Conservation (phyloP, 1,140 invertebrate species). For the Cyrtorhinus lividipennis region DNA sequence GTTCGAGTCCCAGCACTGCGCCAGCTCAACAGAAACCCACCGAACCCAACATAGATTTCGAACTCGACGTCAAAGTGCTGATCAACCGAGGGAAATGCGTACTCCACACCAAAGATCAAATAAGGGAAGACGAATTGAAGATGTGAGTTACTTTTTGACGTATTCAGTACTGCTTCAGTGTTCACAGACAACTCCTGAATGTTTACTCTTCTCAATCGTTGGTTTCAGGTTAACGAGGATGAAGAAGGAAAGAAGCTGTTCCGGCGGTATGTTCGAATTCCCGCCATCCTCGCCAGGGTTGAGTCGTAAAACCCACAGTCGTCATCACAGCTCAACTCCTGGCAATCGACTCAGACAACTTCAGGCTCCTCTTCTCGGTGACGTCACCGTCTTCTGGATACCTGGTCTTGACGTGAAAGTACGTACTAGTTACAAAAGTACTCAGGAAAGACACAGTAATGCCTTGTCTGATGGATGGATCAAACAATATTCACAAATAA, state of each 20-base stretch:
- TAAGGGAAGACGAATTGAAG: conserved; percentile 52
- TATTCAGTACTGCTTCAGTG: background rate
- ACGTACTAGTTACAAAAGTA: background rate
- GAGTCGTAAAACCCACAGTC: conserved; percentile 33
- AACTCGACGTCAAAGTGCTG: conserved; percentile 89
- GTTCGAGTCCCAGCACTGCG: conserved; percentile 17
- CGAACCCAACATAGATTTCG: conserved; percentile 92
- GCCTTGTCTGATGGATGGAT: too few species aligned
- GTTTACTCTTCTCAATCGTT: background rate
- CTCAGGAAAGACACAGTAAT: background rate
- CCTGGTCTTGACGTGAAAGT: conserved; percentile 90
- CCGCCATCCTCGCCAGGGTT: conserved; percentile 37
- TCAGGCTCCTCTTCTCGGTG: conserved; percentile 39
- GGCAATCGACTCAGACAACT: conserved; percentile 35
- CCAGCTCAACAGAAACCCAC: conserved; percentile 38
- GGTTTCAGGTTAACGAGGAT: conserved; percentile 37
- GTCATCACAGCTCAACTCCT: conserved; percentile 33
- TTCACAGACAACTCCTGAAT: background rate
- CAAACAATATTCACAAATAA: too few species aligned
- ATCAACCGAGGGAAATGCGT: conserved; percentile 96
- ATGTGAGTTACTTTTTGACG: conserved; percentile 31
- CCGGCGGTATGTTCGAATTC: conserved; percentile 51
- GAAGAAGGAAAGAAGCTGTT: conserved; percentile 55
- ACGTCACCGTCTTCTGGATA: conserved; percentile 85
- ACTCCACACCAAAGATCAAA: conserved; percentile 76